phyloP scores from a whole-genome alignment of 2,888 invertebrate genomes.

The Metalampra italica region DNA sequence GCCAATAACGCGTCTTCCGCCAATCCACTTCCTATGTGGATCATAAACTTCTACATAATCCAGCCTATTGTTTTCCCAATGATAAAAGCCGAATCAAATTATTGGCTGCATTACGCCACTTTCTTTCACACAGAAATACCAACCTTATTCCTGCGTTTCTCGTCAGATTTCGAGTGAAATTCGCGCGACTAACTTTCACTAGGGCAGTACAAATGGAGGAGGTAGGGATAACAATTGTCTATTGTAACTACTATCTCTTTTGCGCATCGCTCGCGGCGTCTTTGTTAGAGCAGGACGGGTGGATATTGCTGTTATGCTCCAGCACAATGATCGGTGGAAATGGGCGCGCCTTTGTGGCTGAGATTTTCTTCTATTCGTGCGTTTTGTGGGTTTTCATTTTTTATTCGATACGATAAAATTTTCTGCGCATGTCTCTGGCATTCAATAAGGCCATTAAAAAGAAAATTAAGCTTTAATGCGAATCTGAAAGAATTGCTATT shows the following conservation, averaged over 20 bases:
- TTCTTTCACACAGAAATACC: conserved; percentile 23
- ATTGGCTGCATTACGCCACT: conserved; percentile 49
- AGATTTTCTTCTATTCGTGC: conserved; percentile 66
- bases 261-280: conserved; percentile 51
- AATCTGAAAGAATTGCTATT: conserved; percentile 9
- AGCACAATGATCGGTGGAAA: conserved; percentile 54
- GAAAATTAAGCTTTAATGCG: conserved; percentile 5
- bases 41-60: conserved; percentile 32
- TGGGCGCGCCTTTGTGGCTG: conserved; percentile 52
- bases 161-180: conserved; percentile 25
- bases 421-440: conserved; percentile 51
- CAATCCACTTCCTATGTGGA: conserved; percentile 15
- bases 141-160: conserved; percentile 23
- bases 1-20: background rate
- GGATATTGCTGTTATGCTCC: conserved; percentile 41
- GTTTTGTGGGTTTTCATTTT: conserved; percentile 31
- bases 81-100: conserved; percentile 69
- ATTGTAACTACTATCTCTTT: conserved; percentile 75
- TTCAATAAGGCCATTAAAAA: conserved; percentile 4
- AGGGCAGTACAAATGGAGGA: conserved; percentile 46
- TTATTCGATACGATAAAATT: conserved; percentile 25
- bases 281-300: conserved; percentile 47
- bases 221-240: conserved; percentile 77
- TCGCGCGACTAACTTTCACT: conserved; percentile 36
- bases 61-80: conserved; percentile 69